Conservation (phyloP, 2,888 invertebrate genomes). For the Autographa gamma region DNA sequence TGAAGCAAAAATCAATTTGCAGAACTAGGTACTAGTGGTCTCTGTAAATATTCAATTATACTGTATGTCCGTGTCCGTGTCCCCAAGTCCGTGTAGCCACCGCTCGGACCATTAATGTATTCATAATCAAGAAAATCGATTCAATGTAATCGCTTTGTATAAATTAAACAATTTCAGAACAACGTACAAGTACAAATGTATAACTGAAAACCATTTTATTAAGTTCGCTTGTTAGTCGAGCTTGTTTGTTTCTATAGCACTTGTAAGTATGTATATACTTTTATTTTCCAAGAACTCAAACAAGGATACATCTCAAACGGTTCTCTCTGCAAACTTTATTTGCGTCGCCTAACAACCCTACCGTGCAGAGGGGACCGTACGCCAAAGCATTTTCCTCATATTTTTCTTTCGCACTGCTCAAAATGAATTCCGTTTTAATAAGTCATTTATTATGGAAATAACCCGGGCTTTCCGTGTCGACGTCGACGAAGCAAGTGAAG, state of each 20-base stretch:
- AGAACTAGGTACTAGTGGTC: not conserved
- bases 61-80: too few relatives aligned
- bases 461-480: constrained; percentile 28
- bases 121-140: constrained; percentile 4
- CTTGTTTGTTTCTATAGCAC: not conserved
- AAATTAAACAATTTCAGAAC: not conserved
- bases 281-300: constrained; percentile 3
- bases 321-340: constrained; percentile 2
- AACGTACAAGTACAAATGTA: not conserved
- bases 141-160: not conserved
- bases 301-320: constrained; percentile 2
- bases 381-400: constrained; percentile 38
- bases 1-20: not conserved
- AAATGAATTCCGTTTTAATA: constrained; percentile 54
- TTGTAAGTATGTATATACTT: not conserved
- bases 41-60: not conserved
- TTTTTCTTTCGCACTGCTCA: constrained; percentile 51
- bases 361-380: constrained; percentile 15
- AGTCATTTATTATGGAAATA: constrained; percentile 56
- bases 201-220: not conserved
- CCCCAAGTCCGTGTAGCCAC: not conserved
- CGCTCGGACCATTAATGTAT: not conserved
- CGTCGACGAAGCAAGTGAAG: constrained; percentile 25
- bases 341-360: constrained; percentile 29
- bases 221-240: not conserved